These are phyloP conservation scores for Ophiodon elongatus DNA, from an alignment of 2,113 vertebrate species.

Conservation along the genomic window DNA sequence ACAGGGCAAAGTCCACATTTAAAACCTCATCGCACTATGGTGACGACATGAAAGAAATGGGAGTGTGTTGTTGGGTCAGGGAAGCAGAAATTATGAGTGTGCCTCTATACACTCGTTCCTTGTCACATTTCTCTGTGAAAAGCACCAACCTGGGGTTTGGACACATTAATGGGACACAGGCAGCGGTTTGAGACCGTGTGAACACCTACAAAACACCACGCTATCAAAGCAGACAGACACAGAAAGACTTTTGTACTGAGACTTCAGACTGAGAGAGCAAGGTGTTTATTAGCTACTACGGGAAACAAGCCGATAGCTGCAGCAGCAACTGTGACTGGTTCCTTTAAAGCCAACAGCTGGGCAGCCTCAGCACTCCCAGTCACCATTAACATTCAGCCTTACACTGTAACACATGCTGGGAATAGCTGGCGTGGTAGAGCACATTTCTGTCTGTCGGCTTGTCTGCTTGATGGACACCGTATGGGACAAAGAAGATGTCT, in stretches of 20 bases:
- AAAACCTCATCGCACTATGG: constrained; percentile 20
- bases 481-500: background rate
- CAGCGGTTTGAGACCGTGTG: constrained; percentile 26
- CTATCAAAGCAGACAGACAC: constrained; percentile 6
- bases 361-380: constrained; percentile 25
- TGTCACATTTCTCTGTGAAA: background rate
- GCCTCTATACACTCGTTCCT: background rate
- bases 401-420: constrained; percentile 23
- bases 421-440: constrained; percentile 9
- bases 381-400: constrained; percentile 7
- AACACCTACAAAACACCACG: too few relatives aligned
- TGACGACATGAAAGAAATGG: background rate
- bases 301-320: constrained; percentile 30
- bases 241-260: constrained; percentile 2
- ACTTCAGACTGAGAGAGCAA: constrained; percentile 2
- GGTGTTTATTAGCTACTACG: constrained; percentile 28
- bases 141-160: background rate
- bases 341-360: constrained; percentile 51
- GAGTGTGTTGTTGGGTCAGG: background rate
- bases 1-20: background rate
- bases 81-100: background rate
- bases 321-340: constrained; percentile 32
- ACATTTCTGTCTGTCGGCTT: background rate
- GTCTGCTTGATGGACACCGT: background rate
- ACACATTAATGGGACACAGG: background rate